Percentiles rank a stretch among this genome's conserved stretches.
Evolutionary conservation across 2,888 invertebrate genomes (phyloP).

Genomic region (Geophilus truncorum): DNA sequence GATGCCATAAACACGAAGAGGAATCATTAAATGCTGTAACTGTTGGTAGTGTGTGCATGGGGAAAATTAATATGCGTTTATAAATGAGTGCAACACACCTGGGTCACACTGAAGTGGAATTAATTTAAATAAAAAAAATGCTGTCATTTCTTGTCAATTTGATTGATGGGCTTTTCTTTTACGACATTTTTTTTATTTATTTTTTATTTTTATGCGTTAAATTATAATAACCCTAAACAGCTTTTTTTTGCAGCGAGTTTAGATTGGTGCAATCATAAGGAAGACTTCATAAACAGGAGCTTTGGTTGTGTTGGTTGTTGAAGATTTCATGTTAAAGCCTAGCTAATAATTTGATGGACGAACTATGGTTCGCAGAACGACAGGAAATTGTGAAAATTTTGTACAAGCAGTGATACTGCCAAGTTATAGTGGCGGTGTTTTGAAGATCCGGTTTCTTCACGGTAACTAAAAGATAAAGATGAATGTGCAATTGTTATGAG

Average conservation of each 20-base stretch:
- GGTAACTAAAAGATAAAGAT: no score
- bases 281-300: no score
- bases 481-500: no score
- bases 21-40: conserved; percentile 24
- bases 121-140: background rate
- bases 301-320: no score
- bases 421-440: no score
- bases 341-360: no score
- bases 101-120: conserved; percentile 8
- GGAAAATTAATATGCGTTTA: conserved; percentile 27
- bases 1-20: conserved; percentile 25
- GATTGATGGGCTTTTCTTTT: background rate
- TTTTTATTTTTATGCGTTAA: background rate
- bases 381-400: no score
- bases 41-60: conserved; percentile 10
- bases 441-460: no score
- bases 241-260: background rate
- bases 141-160: background rate
- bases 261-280: no score
- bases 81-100: conserved; percentile 16
- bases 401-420: no score
- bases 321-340: no score
- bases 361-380: no score
- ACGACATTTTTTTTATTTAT: background rate
- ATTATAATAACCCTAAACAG: background rate